These are phyloP conservation scores for Agapetus fuscipes DNA, from an alignment of 2,888 invertebrate genomes.

Conservation along the genomic window DNA sequence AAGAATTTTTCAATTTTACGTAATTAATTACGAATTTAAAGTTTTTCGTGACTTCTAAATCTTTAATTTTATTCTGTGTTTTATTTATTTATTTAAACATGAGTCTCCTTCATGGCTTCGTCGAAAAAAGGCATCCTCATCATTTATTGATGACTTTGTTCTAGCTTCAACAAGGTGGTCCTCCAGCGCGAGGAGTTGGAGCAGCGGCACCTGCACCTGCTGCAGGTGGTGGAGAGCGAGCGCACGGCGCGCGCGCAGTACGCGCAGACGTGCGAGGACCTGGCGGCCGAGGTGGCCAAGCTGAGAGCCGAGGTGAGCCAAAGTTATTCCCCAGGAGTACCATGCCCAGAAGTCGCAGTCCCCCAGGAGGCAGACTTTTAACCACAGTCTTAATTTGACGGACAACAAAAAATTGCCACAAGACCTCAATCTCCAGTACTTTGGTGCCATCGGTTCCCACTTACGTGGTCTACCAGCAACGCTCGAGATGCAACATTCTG, in stretches of 20 bases:
- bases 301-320: constrained; percentile 70
- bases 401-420: no score
- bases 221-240: constrained; percentile 85
- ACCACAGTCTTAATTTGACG: no score
- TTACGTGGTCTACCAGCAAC: no score
- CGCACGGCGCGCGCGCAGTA: constrained; percentile 90
- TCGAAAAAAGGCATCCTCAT: no score
- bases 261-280: constrained; percentile 84
- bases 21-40: no score
- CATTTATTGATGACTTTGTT: constrained; percentile 14
- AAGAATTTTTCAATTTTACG: no score
- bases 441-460: no score
- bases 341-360: no score
- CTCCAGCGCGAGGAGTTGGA: constrained; percentile 86
- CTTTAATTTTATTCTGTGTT: neutral
- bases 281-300: constrained; percentile 81
- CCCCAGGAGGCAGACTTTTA: no score
- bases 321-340: no score
- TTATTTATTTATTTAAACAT: constrained; percentile 5
- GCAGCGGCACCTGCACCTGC: constrained; percentile 81
- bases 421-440: no score
- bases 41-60: neutral
- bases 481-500: no score
- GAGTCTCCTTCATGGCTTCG: constrained; percentile 16
- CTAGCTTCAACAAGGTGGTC: constrained; percentile 79